These are phyloP conservation scores for Ormia ochracea DNA, from an alignment of 2,888 invertebrate species.

Conservation along the genomic window DNA sequence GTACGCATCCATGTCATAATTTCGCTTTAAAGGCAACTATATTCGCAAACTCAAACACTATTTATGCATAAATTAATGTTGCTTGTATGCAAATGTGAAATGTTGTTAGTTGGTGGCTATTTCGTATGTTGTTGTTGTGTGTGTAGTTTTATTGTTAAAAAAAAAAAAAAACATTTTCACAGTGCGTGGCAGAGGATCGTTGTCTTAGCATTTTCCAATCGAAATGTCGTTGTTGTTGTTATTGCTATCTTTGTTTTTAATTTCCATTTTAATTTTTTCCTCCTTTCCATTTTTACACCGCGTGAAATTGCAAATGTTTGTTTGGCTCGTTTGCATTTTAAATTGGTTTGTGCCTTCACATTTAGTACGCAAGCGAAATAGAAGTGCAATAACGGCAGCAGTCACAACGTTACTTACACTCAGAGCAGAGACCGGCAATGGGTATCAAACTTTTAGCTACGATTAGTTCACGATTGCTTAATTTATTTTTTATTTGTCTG, in stretches of 20 bases:
- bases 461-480: no score
- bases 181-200: slow-evolving; percentile 20
- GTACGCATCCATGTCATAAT: not conserved
- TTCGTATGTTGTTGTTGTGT: not conserved
- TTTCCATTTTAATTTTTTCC: slow-evolving; percentile 27
- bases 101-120: not conserved
- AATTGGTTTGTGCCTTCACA: slow-evolving; percentile 58
- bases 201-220: slow-evolving; percentile 26
- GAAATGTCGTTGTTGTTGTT: not conserved
- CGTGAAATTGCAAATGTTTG: slow-evolving; percentile 61
- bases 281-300: slow-evolving; percentile 37
- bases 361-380: slow-evolving; percentile 22
- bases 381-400: slow-evolving; percentile 30
- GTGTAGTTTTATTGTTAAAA: not conserved
- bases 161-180: slow-evolving; percentile 44
- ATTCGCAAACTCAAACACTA: not conserved
- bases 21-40: not conserved
- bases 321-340: slow-evolving; percentile 61
- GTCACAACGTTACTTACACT: no score
- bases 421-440: no score
- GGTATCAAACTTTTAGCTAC: no score
- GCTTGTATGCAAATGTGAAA: not conserved
- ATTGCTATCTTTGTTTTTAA: not conserved
- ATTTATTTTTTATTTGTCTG: no score
- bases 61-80: slow-evolving; percentile 21